Evolutionary conservation across 1,140 invertebrate genomes (phyloP), one percentile per base, ranked within the genome.

Genomic region (Hyposmocoma kahamanoa): DNA sequence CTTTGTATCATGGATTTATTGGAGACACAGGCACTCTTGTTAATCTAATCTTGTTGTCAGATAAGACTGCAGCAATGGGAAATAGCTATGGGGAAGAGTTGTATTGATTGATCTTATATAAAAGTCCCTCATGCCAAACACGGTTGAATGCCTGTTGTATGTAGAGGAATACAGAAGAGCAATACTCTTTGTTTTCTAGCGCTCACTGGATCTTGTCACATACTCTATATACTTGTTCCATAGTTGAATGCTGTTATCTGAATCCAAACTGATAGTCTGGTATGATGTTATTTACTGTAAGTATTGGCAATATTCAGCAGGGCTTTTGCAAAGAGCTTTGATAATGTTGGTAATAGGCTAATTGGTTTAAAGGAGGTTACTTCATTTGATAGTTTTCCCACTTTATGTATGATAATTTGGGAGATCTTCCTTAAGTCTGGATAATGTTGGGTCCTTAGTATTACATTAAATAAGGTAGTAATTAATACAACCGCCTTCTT

Each of bases 61-160:
- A 13, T 44, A 48, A 1, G 39, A 47, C 9, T 36, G 10, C 1
- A 50, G 3, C 0, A 50, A 0, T 3, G 0, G 2, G 28, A 32
- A 28, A 19, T 21, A 36, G 4, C 4, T 11, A 18, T 51, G 38
- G 5, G 53, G 50, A 9, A 59, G 36, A 13, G 18, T 0, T 9
- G 38, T 34, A 46, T 59, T 61, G 22, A 67, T 39, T 49, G 73
- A 70, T 73, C 75, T 79, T 0, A n/a, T n/a, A n/a, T n/a, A n/a
- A n/a, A n/a, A n/a, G n/a, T n/a, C n/a, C n/a, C n/a, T n/a, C n/a
- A n/a, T n/a, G n/a, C n/a, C n/a, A 41, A 11, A 41, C 38, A 1
- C 13, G 6, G 15, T 41, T 20, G 15, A 41, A 41, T 21, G 38
- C 38, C n/a, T 41, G 38, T 21, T 41, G 38, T 2, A 41, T 41